Base-by-base conservation (phyloP, 2,888 invertebrate species). In the Sisyra nigra region DNA sequence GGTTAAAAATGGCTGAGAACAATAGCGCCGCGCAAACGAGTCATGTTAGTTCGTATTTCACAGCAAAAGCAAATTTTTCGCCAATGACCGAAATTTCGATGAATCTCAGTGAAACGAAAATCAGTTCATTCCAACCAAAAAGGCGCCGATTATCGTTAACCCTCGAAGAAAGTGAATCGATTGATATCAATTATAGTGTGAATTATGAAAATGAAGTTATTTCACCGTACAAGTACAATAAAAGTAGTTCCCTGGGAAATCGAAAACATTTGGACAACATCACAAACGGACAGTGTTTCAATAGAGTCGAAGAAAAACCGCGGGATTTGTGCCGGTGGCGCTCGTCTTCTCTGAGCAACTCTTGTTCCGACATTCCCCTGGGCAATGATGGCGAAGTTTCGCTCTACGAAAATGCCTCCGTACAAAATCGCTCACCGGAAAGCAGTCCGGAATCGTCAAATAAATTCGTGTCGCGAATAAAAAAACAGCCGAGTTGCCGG, bases 361-460 rank as follows among this genome's bases (percentile, higher is more conserved):
- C 24, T 24, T 24, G 24, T 24, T 18, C 51, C 19, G 50, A 56
- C 14, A 57, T 55, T 44, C 58, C 58, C 1, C 46, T 50, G 17
- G 54, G 53, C 41, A 57, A 59, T 48, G 56, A 49, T 42, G 54
- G 55, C 15, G 63, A 63, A 34, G 44, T 60, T 10, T 63, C 62
- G 1, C 50, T 62, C 30, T 63, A 60, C 46, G 59, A 50, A 13
- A 49, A 42, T 41, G 40, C 47, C 9, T 17, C 30, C 10, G 18
- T 38, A 9, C 19, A 30, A 30, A 37, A 29, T 11, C 30, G 19
- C 18, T 45, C 44, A 15, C 46, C 55, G 19, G 54, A 48, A 45
- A 48, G 52, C 8, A 55, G 53, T 45, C 53, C 57, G 2, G 41
- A 41, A 34, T 10, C 33, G 18, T 13, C 34, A 19, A 33, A 17